These are phyloP conservation scores for Dioctria rufipes DNA, from an alignment of 2,888 invertebrate species.

Conservation along the genomic window DNA sequence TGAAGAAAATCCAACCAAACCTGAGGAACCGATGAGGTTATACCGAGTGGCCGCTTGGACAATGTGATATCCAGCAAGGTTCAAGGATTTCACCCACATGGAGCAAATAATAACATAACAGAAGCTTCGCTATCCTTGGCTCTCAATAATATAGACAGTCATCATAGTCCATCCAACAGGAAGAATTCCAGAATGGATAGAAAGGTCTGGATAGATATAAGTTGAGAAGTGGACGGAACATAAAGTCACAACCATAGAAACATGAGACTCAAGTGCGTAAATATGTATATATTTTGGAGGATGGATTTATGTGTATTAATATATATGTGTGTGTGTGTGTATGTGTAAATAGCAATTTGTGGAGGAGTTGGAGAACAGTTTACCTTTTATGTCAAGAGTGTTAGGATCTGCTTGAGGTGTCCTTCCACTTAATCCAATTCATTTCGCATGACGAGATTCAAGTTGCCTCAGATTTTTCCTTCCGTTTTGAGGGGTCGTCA, in stretches of 20 bases:
- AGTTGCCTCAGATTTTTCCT: constrained; percentile 52
- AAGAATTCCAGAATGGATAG: constrained; percentile 13
- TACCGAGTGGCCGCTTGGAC: constrained; percentile 39
- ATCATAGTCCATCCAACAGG: constrained; percentile 17
- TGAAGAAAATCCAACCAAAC: constrained; percentile 36
- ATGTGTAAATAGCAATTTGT: not conserved
- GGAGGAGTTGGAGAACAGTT: constrained; percentile 20
- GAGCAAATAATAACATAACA: not conserved
- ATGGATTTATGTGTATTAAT: not conserved
- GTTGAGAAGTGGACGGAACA: not conserved
- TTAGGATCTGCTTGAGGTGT: constrained; percentile 42
- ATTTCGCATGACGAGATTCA: constrained; percentile 50
- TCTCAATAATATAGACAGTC: not conserved
- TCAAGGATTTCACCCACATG: constrained; percentile 23
- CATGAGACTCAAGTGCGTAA: not conserved
- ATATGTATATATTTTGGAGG: not conserved
- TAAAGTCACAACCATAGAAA: constrained; percentile 9
- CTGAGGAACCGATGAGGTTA: constrained; percentile 53
- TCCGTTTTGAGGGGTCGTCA: constrained; percentile 40
- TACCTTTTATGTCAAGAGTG: constrained; percentile 45
- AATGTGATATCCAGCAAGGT: not conserved
- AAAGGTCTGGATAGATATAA: constrained; percentile 3
- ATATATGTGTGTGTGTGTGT: not conserved
- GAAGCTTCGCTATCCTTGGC: not conserved
- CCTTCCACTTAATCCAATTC: constrained; percentile 54